These are phyloP conservation scores for Panopea generosa DNA, from an alignment of 2,888 invertebrate genomes.

Conservation along the genomic window DNA sequence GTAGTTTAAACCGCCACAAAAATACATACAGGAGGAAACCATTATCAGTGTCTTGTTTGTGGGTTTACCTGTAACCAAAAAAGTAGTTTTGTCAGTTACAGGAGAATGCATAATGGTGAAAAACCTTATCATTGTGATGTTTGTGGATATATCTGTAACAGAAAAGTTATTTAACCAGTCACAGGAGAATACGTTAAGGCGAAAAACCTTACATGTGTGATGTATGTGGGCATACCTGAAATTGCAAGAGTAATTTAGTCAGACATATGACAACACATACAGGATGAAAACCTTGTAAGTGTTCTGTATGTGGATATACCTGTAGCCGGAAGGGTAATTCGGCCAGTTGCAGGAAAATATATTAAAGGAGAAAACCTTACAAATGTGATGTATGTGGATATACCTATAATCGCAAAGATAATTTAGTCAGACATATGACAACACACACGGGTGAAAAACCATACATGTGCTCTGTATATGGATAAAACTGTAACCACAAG, in stretches of 20 bases:
- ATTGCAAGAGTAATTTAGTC: too few relatives aligned
- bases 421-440: too few relatives aligned
- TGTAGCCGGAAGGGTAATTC: too few relatives aligned
- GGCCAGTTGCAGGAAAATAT: neutral
- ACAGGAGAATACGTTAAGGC: neutral
- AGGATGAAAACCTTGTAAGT: neutral
- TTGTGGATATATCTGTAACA: conserved; percentile 1
- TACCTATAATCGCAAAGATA: neutral
- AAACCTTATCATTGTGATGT: neutral
- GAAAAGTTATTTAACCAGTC: neutral
- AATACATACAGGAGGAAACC: conserved; percentile 5
- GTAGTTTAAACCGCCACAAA: neutral
- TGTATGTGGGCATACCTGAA: too few relatives aligned
- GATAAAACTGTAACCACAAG: too few relatives aligned
- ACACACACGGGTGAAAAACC: too few relatives aligned
- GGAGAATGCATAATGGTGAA: neutral
- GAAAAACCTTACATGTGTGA: too few relatives aligned
- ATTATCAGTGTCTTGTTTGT: neutral
- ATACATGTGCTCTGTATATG: too few relatives aligned
- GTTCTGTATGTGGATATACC: neutral
- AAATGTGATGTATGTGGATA: neutral
- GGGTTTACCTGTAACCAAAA: neutral
- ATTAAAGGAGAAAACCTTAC: neutral
- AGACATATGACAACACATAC: too few relatives aligned
- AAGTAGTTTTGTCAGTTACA: neutral